Conservation (phyloP, 2,113 vertebrate species). For the Malurus cyaneus region DNA sequence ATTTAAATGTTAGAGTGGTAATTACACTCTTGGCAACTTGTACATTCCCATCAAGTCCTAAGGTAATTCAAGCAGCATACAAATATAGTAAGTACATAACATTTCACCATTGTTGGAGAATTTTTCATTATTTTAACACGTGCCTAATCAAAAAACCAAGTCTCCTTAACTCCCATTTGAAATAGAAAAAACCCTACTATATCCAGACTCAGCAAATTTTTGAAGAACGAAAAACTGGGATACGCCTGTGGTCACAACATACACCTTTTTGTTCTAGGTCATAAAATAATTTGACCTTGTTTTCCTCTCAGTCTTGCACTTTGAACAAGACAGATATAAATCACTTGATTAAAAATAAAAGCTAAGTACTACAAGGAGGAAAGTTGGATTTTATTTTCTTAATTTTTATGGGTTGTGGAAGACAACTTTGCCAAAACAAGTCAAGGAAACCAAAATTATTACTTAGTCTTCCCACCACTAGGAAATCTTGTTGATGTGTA, state of each 20-base stretch:
- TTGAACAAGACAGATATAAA: background rate
- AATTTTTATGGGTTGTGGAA: background rate
- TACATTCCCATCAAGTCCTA: background rate
- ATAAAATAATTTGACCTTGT: background rate
- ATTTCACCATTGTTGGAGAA: background rate
- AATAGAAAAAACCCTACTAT: background rate
- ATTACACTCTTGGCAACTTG: too few relatives aligned
- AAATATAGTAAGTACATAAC: background rate
- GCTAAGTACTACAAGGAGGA: background rate
- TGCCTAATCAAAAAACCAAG: background rate
- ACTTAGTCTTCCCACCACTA: background rate
- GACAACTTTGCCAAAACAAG: background rate
- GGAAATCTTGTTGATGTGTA: background rate
- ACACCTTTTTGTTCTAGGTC: background rate
- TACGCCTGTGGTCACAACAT: fast-evolving
- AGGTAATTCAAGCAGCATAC: background rate
- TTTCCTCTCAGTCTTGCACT: background rate
- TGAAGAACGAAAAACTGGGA: background rate
- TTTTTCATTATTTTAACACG: background rate
- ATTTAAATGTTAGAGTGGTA: background rate
- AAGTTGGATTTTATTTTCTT: fast-evolving
- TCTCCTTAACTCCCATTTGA: background rate
- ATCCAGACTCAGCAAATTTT: too few relatives aligned
- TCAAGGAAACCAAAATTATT: background rate
- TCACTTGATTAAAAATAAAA: background rate